Conservation (phyloP, 2,797 vertebrate genomes). For the Silurus aristotelis region DNA sequence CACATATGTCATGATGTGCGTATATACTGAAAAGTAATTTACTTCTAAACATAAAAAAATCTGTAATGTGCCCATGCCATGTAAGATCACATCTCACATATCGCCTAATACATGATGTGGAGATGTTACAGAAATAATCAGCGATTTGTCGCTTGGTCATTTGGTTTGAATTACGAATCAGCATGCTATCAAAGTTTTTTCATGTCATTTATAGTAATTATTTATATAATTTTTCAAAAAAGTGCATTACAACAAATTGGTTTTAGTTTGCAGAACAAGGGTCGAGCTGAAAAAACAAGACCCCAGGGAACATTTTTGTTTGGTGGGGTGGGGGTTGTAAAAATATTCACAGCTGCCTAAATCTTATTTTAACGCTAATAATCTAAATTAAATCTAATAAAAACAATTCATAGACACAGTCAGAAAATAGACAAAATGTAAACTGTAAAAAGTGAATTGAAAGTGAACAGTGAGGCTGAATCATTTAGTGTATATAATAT, state of each 20-base stretch:
- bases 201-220: neutral
- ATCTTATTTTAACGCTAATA: neutral
- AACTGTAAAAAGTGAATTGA: neutral
- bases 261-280: neutral
- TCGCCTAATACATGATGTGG: neutral
- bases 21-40: neutral
- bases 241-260: too few species aligned
- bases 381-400: neutral
- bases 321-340: neutral
- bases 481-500: neutral
- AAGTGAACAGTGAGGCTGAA: neutral
- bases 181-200: neutral
- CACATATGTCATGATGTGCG: neutral
- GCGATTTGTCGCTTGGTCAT: neutral
- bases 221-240: neutral
- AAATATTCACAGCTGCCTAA: neutral
- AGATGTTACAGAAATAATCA: neutral
- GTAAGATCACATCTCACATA: neutral
- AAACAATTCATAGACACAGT: too few species aligned
- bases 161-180: neutral
- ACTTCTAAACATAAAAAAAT: neutral
- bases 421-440: too few species aligned
- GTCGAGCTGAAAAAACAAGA: neutral
- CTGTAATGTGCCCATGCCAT: neutral
- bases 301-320: neutral